Evolutionary conservation across 2,113 vertebrate genomes (phyloP).

Genomic region (Rattus norvegicus): DNA sequence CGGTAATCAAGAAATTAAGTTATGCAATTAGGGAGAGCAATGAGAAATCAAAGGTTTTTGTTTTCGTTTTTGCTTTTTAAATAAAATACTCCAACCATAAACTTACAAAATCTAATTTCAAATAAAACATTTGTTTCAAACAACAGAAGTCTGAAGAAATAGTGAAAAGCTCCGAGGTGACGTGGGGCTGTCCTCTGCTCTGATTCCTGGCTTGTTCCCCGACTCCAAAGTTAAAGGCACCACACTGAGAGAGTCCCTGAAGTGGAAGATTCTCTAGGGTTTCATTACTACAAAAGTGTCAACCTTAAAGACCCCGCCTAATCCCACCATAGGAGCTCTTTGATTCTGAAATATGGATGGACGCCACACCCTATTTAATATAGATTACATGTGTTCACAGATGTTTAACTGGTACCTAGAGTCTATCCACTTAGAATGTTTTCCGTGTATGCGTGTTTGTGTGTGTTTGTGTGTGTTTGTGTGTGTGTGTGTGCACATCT

Average conservation of each 20-base stretch:
- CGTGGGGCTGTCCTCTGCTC: neutral
- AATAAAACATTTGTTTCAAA: neutral
- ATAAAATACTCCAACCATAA: conserved; percentile 11
- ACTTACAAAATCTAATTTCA: neutral
- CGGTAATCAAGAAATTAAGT: conserved; percentile 3
- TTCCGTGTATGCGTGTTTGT: neutral
- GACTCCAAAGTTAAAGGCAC: neutral
- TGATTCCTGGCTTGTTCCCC: neutral
- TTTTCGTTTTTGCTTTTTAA: neutral
- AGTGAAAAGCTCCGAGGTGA: neutral
- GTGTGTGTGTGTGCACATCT: neutral
- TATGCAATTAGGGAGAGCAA: neutral
- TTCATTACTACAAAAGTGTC: neutral
- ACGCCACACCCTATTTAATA: neutral
- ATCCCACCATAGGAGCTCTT: neutral
- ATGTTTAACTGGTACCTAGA: neutral
- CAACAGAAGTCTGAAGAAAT: neutral
- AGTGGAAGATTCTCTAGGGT: neutral
- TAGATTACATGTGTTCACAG: neutral
- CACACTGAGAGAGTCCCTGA: neutral
- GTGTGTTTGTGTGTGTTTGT: neutral
- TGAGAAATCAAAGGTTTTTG: neutral
- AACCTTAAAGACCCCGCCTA: neutral
- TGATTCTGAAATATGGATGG: neutral
- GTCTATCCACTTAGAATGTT: neutral